Evolutionary conservation across 2,797 vertebrate species (phyloP).

Genomic region (Pseudotriccus pelzelni): DNA sequence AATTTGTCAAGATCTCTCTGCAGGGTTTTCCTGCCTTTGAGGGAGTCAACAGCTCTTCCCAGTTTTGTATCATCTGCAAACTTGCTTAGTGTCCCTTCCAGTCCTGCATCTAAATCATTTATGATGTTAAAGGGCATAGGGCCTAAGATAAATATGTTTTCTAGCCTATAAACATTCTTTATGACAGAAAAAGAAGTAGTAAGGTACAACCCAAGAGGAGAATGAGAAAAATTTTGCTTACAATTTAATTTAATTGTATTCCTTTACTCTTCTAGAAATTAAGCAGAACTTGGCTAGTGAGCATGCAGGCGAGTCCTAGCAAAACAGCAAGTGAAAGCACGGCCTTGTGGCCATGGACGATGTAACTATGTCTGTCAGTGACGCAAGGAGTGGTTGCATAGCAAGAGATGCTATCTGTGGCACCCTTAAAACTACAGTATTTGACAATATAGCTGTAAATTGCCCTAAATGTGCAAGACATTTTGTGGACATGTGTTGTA

Average conservation of each 20-base stretch:
- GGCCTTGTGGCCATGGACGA: fast-evolving
- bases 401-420: neutral
- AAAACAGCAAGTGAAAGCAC: neutral
- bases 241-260: neutral
- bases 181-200: neutral
- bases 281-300: neutral
- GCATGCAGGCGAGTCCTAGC: neutral
- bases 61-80: neutral
- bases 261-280: neutral
- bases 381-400: neutral
- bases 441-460: neutral
- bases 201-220: neutral
- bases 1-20: neutral
- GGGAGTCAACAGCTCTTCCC: neutral
- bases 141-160: neutral
- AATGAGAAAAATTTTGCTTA: neutral
- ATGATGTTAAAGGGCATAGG: neutral
- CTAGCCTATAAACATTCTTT: neutral
- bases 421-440: neutral
- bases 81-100: neutral
- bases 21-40: neutral
- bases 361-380: neutral
- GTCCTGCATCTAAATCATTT: neutral
- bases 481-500: neutral
- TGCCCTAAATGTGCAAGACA: neutral